Percentiles rank a stretch among this genome's conserved stretches.
phyloP scores from a whole-genome alignment of 2,797 vertebrate species.

The Philypnodon macrostomus region DNA sequence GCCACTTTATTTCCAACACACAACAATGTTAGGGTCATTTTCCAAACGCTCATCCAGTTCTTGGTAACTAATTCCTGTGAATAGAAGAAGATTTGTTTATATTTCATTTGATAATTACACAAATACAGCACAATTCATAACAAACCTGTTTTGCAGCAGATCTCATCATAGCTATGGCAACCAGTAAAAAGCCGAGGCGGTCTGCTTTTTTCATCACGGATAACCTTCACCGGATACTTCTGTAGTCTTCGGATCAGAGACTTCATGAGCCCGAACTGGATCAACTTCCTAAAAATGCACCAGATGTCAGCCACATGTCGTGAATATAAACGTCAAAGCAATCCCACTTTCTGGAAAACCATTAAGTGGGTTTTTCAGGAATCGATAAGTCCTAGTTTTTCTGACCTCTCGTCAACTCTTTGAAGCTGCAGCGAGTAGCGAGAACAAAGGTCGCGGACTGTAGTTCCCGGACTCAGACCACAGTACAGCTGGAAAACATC shows the following conservation, averaged over 20 bases:
- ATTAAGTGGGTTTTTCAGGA: slow-evolving; percentile 14
- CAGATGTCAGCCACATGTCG: slow-evolving; percentile 9
- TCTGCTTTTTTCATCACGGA: slow-evolving; percentile 85
- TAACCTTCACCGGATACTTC: slow-evolving; percentile 92
- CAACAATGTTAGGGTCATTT: slow-evolving; percentile 95
- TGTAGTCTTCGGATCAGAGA: slow-evolving; percentile 91
- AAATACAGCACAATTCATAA: slow-evolving; percentile 7
- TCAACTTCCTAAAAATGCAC: slow-evolving; percentile 81
- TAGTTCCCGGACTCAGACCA: slow-evolving; percentile 94
- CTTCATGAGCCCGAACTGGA: slow-evolving; percentile 97
- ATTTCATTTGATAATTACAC: slow-evolving; percentile 3
- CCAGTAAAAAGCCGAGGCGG: slow-evolving; percentile 92
- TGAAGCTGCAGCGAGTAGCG: slow-evolving; percentile 93
- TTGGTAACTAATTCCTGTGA: slow-evolving; percentile 92
- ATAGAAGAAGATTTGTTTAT: slow-evolving; percentile 12
- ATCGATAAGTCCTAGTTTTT: slow-evolving; percentile 9
- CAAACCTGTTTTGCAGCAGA: slow-evolving; percentile 97
- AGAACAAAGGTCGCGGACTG: slow-evolving; percentile 92
- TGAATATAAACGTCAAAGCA: slow-evolving; percentile 4
- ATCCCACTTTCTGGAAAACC: slow-evolving; percentile 3
- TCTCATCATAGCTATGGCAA: slow-evolving; percentile 97
- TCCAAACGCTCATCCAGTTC: slow-evolving; percentile 96
- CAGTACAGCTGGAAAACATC: slow-evolving; percentile 97
- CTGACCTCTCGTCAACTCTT: slow-evolving; percentile 90
- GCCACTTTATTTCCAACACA: slow-evolving; percentile 92